These are phyloP conservation scores for Perithous albicinctus DNA, from an alignment of 2,888 invertebrate genomes.

Conservation along the genomic window DNA sequence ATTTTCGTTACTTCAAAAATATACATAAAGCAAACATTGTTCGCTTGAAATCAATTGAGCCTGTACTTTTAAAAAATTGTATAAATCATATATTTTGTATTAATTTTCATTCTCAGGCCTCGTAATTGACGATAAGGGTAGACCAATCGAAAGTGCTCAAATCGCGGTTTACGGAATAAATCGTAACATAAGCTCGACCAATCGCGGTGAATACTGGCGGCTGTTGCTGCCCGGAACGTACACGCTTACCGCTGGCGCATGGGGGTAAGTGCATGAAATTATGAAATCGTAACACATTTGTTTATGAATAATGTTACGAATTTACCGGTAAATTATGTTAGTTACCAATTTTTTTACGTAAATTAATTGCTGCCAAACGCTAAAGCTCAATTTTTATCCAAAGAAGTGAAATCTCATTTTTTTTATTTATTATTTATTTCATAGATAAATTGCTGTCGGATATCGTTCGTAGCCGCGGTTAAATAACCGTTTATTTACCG, in stretches of 20 bases:
- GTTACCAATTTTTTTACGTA: too few relatives aligned
- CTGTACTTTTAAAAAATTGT: too few relatives aligned
- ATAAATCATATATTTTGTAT: not conserved
- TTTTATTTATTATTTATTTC: too few relatives aligned
- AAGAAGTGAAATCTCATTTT: too few relatives aligned
- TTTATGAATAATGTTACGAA: not conserved
- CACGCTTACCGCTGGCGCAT: conserved; percentile 89
- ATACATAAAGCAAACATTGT: too few relatives aligned
- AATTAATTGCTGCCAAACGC: too few relatives aligned
- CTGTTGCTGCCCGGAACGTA: conserved; percentile 95
- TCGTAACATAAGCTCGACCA: conserved; percentile 92
- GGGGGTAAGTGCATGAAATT: conserved; percentile 87
- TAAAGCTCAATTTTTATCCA: too few relatives aligned
- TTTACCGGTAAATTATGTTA: not conserved
- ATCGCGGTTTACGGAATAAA: conserved; percentile 91
- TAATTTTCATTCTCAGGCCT: conserved; percentile 86
- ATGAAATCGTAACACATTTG: not conserved
- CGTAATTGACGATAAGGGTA: conserved; percentile 88
- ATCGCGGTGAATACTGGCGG: conserved; percentile 97
- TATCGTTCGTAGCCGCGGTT: too few relatives aligned
- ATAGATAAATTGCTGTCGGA: too few relatives aligned
- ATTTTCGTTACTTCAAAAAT: too few relatives aligned
- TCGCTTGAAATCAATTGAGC: too few relatives aligned
- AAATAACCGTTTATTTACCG: too few relatives aligned
- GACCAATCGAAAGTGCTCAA: conserved; percentile 90